phyloP scores from a whole-genome alignment of 1,140 invertebrate species.

The Saccostrea echinata region DNA sequence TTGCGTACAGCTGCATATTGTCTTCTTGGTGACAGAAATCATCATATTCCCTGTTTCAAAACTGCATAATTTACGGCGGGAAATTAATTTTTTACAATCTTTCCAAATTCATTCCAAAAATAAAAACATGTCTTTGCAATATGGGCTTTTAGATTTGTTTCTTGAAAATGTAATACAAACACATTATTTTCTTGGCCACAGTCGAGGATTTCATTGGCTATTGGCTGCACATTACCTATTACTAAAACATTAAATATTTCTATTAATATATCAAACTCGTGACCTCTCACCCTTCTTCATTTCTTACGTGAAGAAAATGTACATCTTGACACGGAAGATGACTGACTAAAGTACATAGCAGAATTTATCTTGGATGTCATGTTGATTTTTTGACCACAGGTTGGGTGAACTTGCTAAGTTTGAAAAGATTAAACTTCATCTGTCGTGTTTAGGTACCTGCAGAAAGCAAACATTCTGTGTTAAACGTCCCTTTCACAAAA shows the following conservation, averaged over 20 bases:
- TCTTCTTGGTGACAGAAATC: no score
- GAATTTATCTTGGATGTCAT: constrained; percentile 25
- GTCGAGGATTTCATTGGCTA: not conserved
- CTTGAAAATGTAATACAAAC: not conserved
- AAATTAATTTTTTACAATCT: not conserved
- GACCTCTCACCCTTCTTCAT: not conserved
- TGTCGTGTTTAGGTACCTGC: not conserved
- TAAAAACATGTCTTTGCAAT: not conserved
- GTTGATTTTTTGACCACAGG: constrained; percentile 22
- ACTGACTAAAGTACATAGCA: not conserved
- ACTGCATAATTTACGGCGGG: not conserved
- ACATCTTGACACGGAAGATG: constrained; percentile 14
- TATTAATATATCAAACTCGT: constrained; percentile 6
- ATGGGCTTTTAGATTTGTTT: not conserved
- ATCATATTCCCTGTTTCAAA: no score
- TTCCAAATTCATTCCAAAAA: not conserved
- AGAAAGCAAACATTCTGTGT: not conserved
- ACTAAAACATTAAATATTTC: constrained; percentile 15
- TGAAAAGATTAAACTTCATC: not conserved
- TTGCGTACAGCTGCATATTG: no score
- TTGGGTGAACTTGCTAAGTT: not conserved
- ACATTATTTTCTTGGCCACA: not conserved
- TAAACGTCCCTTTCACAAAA: no score
- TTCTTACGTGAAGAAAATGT: not conserved
- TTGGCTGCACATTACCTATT: not conserved